A percentile compares a stretch with the other conserved stretches of the same genome.
Conservation (phyloP, 2,797 vertebrate species). For the Thamnophis elegans region DNA sequence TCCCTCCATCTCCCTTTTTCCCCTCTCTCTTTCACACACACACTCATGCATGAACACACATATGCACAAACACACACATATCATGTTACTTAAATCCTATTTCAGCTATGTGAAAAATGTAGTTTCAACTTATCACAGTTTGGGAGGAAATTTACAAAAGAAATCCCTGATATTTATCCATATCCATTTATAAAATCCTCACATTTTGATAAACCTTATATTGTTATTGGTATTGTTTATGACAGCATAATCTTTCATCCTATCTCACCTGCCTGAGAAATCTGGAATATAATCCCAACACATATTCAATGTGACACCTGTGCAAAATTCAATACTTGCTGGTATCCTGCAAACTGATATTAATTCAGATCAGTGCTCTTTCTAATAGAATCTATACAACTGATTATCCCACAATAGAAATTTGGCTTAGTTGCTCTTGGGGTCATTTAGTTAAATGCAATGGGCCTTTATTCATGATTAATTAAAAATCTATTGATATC, state of each 20-base stretch:
- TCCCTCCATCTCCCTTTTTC: too few relatives aligned
- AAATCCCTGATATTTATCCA: conserved; percentile 55
- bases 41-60: background rate
- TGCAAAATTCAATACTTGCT: conserved; percentile 42
- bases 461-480: background rate
- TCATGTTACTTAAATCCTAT: conserved; percentile 78
- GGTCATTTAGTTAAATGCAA: background rate
- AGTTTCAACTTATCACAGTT: conserved; percentile 70
- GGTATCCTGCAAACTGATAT: conserved; percentile 23
- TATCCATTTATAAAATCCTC: conserved; percentile 64
- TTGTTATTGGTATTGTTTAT: conserved; percentile 55
- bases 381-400: background rate
- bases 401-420: background rate
- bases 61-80: background rate
- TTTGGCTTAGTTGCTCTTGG: background rate
- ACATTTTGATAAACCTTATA: conserved; percentile 67
- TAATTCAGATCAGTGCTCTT: background rate
- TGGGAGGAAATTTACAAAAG: conserved; percentile 70
- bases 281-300: background rate
- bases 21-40: conserved; percentile 28
- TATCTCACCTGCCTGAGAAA: background rate
- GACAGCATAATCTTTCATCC: background rate
- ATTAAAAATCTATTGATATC: background rate
- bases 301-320: background rate
- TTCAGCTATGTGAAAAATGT: conserved; percentile 71